A percentile compares a stretch with the other conserved stretches of the same genome.
phyloP scores from a whole-genome alignment of 1,140 invertebrate species.

The Papilio polyxenes region DNA sequence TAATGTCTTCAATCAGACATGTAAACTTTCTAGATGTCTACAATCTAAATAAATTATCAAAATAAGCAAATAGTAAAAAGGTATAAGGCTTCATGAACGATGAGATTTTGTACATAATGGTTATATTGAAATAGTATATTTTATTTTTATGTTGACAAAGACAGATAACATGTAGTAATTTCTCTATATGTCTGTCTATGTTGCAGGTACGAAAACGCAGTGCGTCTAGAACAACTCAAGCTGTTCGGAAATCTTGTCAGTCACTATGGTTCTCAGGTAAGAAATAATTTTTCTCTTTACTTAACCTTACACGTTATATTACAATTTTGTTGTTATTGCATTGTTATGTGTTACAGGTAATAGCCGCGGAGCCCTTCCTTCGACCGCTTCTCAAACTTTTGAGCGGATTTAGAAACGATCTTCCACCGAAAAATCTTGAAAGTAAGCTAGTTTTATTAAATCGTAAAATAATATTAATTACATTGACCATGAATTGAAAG shows the following conservation, averaged over 20 bases:
- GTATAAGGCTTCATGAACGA: no score
- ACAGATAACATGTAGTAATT: no score
- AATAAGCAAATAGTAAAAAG: no score
- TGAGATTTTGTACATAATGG: no score
- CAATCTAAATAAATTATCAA: no score
- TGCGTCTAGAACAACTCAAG: constrained; percentile 86
- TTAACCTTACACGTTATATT: no score
- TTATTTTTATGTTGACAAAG: no score
- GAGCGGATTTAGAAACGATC: constrained; percentile 88
- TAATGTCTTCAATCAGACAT: no score
- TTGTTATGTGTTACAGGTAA: constrained; percentile 80
- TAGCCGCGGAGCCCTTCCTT: constrained; percentile 95
- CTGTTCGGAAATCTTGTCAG: constrained; percentile 67
- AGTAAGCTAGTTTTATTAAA: constrained; percentile 59
- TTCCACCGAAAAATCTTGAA: constrained; percentile 90
- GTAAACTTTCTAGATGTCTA: no score
- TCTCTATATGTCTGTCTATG: constrained; percentile 6
- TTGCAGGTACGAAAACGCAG: constrained; percentile 87
- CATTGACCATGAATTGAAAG: no score
- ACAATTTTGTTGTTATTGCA: neutral
- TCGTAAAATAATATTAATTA: no score
- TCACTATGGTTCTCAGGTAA: constrained; percentile 72
- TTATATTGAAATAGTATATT: no score
- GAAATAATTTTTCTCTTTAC: neutral
- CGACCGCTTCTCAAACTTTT: constrained; percentile 92